Percentiles rank a stretch among this genome's conserved stretches.
These are phyloP conservation scores for Tetragnatha montana DNA, from an alignment of 2,888 invertebrate species.

Conservation along the genomic window DNA sequence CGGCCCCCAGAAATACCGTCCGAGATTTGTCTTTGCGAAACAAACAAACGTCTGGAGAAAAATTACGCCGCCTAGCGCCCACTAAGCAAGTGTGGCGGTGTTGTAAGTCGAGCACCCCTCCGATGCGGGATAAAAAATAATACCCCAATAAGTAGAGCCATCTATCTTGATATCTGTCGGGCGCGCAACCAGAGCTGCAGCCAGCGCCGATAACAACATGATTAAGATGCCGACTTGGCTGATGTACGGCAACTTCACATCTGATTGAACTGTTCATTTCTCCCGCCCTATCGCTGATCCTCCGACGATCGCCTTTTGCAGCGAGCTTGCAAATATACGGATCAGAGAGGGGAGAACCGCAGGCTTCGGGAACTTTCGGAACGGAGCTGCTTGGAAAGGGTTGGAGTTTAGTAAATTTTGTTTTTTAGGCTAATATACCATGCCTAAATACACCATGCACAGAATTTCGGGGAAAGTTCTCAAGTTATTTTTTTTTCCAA, in stretches of 20 bases:
- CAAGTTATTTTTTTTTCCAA: too few relatives aligned
- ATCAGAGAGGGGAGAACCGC: too few relatives aligned
- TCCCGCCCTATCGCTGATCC: conserved; percentile 57
- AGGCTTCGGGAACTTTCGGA: too few relatives aligned
- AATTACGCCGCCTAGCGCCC: conserved; percentile 19
- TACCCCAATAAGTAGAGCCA: conserved; percentile 65
- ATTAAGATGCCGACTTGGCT: conserved; percentile 67
- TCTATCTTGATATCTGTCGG: conserved; percentile 69
- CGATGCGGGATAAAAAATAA: conserved; percentile 65
- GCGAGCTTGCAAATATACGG: background rate
- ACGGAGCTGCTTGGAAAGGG: background rate
- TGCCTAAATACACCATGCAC: too few relatives aligned
- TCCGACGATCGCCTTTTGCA: background rate
- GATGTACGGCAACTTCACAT: conserved; percentile 66
- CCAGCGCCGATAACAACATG: conserved; percentile 65
- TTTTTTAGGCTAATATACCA: too few relatives aligned
- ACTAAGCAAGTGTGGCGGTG: conserved; percentile 53
- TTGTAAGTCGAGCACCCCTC: conserved; percentile 53
- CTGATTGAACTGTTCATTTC: conserved; percentile 69
- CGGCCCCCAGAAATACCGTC: conserved; percentile 32
- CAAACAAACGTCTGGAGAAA: conserved; percentile 34
- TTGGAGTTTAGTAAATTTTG: background rate
- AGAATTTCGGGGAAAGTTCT: too few relatives aligned
- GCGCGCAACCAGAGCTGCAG: conserved; percentile 52
- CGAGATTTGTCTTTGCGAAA: conserved; percentile 54